A percentile compares a stretch with the other conserved stretches of the same genome.
Evolutionary conservation across 2,888 invertebrate species (phyloP).

Genomic region (Pollenia angustigena): DNA sequence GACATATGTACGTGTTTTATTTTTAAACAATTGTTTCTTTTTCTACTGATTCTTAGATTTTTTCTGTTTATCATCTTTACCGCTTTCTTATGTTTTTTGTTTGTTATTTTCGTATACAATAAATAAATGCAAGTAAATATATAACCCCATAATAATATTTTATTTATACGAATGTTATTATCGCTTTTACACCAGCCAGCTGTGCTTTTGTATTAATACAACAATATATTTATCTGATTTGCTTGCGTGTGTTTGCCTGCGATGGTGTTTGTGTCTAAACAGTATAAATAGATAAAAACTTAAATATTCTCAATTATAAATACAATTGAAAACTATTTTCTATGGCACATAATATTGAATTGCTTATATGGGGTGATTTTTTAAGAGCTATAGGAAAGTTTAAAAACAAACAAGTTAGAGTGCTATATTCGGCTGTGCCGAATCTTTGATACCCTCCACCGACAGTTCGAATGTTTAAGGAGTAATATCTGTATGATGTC

Average conservation of each 20-base stretch:
- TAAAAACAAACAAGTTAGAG: too few relatives aligned
- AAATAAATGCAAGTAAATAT: slow-evolving; percentile 44
- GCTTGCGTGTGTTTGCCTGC: background rate
- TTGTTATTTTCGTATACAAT: slow-evolving; percentile 16
- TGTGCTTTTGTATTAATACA: slow-evolving; percentile 54
- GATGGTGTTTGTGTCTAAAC: background rate
- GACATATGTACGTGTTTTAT: too few relatives aligned
- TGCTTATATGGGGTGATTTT: too few relatives aligned
- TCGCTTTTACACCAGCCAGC: slow-evolving; percentile 53
- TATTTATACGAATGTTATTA: slow-evolving; percentile 55
- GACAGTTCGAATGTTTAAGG: too few relatives aligned
- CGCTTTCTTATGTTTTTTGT: background rate
- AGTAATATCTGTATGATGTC: too few relatives aligned
- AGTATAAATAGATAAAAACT: background rate
- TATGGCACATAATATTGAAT: background rate
- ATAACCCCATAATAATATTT: slow-evolving; percentile 53
- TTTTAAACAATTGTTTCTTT: background rate
- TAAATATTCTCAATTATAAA: slow-evolving; percentile 4
- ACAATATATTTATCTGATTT: slow-evolving; percentile 29
- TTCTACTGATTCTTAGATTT: background rate
- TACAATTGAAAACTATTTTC: background rate
- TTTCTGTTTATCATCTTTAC: background rate
- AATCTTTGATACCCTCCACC: too few relatives aligned
- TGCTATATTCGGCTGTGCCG: too few relatives aligned
- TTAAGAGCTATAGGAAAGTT: too few relatives aligned